phyloP scores from a whole-genome alignment of 2,113 vertebrate genomes.

The Camelus dromedarius region DNA sequence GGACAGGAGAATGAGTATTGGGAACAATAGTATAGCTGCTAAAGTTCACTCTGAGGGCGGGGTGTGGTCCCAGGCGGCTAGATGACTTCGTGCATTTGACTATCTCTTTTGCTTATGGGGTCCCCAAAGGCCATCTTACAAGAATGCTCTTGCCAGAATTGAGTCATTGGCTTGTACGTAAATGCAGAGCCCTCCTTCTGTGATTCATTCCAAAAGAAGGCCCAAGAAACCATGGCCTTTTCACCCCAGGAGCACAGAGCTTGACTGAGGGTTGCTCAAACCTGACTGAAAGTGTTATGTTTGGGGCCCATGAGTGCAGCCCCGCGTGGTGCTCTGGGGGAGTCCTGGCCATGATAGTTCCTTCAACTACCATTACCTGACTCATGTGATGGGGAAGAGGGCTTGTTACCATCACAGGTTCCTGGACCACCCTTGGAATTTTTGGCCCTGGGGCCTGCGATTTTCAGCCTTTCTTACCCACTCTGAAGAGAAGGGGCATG shows the following conservation, averaged over 20 bases:
- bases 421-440: background rate
- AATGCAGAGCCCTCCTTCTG: background rate
- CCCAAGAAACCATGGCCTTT: conserved; percentile 16
- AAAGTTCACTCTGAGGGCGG: background rate
- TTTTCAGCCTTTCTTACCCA: background rate
- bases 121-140: conserved; percentile 49
- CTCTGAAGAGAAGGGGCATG: background rate
- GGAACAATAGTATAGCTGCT: background rate
- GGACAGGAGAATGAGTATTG: background rate
- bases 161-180: conserved; percentile 61
- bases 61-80: background rate
- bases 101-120: conserved; percentile 46
- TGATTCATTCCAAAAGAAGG: conserved; percentile 58
- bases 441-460: background rate
- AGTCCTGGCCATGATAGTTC: background rate
- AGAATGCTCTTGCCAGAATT: conserved; percentile 56
- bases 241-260: conserved; percentile 38
- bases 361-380: background rate
- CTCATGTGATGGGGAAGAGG: background rate
- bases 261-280: background rate
- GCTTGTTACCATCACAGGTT: background rate
- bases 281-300: background rate
- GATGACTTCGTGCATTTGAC: conserved; percentile 28
- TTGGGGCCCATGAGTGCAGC: background rate
- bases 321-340: background rate